These are phyloP conservation scores for Alligator sinensis DNA, from an alignment of 2,113 vertebrate species.

Conservation along the genomic window DNA sequence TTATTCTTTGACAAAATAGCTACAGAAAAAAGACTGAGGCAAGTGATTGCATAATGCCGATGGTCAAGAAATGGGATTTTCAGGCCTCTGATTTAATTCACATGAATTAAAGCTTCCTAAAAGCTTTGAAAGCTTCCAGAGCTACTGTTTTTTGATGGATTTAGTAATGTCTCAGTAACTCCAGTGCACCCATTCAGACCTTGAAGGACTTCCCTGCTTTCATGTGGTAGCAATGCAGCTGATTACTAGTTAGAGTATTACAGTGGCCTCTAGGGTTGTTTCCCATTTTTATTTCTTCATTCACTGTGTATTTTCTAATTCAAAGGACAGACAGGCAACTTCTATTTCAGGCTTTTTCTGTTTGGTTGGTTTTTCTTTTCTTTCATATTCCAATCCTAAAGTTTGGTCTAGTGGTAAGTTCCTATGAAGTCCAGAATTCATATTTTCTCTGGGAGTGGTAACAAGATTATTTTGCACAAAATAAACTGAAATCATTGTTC, in stretches of 20 bases:
- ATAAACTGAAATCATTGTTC: not conserved
- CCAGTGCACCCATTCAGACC: not conserved
- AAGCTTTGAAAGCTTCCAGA: conserved; percentile 39
- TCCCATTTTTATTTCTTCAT: not conserved
- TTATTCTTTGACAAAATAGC: conserved; percentile 54
- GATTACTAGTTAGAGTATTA: not conserved
- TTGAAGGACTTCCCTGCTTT: not conserved
- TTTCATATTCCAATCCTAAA: not conserved
- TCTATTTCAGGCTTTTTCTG: not conserved
- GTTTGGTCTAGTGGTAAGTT: not conserved
- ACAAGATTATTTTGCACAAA: not conserved
- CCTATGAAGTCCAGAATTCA: not conserved
- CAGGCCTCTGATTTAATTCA: conserved; percentile 17
- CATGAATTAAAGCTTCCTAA: conserved; percentile 20
- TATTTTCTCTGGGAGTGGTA: not conserved
- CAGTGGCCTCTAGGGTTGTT: not conserved
- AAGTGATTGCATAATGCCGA: conserved; percentile 55
- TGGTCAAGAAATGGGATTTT: conserved; percentile 37
- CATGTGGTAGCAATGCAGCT: not conserved
- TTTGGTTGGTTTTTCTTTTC: not conserved
- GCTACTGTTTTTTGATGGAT: not conserved
- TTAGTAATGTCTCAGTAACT: not conserved
- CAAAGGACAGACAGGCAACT: too few species aligned
- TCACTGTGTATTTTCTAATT: not conserved
- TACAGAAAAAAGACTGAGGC: conserved; percentile 16